A percentile compares a stretch with the other conserved stretches of the same genome.
These are phyloP conservation scores for Mola mola DNA, from an alignment of 2,113 vertebrate species.

Conservation along the genomic window DNA sequence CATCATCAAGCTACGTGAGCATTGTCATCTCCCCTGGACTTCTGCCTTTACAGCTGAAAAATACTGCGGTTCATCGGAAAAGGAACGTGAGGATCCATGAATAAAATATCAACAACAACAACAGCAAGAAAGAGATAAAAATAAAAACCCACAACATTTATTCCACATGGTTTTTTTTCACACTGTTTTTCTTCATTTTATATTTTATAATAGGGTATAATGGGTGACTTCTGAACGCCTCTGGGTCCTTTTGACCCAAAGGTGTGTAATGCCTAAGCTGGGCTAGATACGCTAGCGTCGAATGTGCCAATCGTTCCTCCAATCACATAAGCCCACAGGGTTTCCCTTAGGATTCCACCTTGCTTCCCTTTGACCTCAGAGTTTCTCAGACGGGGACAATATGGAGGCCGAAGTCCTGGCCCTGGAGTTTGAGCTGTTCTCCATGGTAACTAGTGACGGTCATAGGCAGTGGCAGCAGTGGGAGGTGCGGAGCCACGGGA, in stretches of 20 bases:
- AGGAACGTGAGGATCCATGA: constrained; percentile 78
- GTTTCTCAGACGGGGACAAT: constrained; percentile 97
- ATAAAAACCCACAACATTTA: constrained; percentile 77
- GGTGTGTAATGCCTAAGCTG: constrained; percentile 59
- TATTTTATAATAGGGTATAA: constrained; percentile 81
- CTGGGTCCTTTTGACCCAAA: constrained; percentile 44
- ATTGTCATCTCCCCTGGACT: constrained; percentile 50
- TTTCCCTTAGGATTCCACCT: constrained; percentile 68
- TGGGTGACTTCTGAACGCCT: constrained; percentile 54
- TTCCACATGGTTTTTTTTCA: constrained; percentile 81
- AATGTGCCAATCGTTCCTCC: constrained; percentile 68
- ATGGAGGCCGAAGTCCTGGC: constrained; percentile 93
- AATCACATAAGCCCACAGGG: constrained; percentile 56
- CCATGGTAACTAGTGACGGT: constrained; percentile 99
- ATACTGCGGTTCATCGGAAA: constrained; percentile 73
- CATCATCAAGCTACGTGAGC: constrained; percentile 56
- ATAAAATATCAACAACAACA: constrained; percentile 79
- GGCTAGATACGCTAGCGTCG: constrained; percentile 41
- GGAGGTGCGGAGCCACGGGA: constrained; percentile 99
- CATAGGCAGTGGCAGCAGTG: constrained; percentile 99
- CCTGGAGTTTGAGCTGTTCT: constrained; percentile 97
- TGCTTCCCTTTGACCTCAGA: constrained; percentile 78
- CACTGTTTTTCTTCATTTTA: constrained; percentile 81
- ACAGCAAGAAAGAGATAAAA: constrained; percentile 74
- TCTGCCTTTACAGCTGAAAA: constrained; percentile 67